Evolutionary conservation across 2,888 invertebrate species (phyloP).

Genomic region (Eretmocerus hayati): DNA sequence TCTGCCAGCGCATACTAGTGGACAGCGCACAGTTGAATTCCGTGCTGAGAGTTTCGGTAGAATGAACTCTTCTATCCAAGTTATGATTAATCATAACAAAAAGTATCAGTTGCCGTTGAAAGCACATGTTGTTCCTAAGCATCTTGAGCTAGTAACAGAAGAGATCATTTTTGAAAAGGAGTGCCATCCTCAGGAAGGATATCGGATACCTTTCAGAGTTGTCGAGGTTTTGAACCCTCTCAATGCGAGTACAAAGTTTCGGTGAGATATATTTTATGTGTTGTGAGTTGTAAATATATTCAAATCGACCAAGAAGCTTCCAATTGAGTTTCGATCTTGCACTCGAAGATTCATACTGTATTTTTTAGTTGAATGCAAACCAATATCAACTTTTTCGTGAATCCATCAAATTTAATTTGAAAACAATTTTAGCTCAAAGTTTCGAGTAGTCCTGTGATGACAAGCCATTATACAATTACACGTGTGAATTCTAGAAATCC

Average conservation of each 20-base stretch:
- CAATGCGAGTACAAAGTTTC: constrained; percentile 26
- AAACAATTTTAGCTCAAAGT: no score
- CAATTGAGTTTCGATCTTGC: neutral
- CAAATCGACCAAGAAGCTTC: no score
- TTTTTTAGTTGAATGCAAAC: neutral
- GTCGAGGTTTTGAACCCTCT: constrained; percentile 31
- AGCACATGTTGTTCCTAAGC: constrained; percentile 44
- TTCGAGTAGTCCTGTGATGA: no score
- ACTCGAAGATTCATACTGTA: neutral
- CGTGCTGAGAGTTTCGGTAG: constrained; percentile 18
- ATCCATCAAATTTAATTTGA: no score
- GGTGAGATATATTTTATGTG: constrained; percentile 14
- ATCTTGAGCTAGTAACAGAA: constrained; percentile 33
- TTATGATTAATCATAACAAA: constrained; percentile 46
- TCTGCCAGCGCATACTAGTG: constrained; percentile 19
- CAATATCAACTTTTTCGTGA: neutral
- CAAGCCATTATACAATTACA: no score
- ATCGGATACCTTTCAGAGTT: constrained; percentile 22
- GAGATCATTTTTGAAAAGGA: constrained; percentile 43
- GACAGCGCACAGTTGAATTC: constrained; percentile 22
- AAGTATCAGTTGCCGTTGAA: constrained; percentile 43
- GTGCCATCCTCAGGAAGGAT: constrained; percentile 44
- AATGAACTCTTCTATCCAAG: constrained; percentile 41
- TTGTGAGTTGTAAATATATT: neutral
- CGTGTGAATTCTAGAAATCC: no score